Percentiles rank a stretch among this genome's conserved stretches.
These are phyloP conservation scores for Saturnia japonica DNA, from an alignment of 2,888 invertebrate species.

Conservation along the genomic window DNA sequence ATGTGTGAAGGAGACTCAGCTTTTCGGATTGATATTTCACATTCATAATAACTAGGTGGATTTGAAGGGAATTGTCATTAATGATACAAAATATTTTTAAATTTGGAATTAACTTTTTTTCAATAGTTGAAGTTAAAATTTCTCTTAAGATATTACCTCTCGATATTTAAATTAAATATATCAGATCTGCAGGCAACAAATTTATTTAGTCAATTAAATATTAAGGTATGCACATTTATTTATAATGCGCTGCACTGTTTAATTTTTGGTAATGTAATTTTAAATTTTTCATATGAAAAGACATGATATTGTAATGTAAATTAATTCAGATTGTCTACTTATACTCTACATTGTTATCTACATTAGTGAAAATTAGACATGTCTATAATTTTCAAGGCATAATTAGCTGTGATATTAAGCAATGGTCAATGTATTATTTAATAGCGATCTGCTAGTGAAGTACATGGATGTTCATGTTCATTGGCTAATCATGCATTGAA, in stretches of 20 bases:
- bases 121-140: conserved; percentile 81
- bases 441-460: conserved; percentile 78
- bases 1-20: conserved; percentile 80
- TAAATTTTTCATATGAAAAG: conserved; percentile 81
- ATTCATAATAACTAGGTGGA: conserved; percentile 76
- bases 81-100: conserved; percentile 79
- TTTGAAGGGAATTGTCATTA: conserved; percentile 81
- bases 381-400: conserved; percentile 82
- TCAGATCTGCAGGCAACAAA: conserved; percentile 83
- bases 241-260: conserved; percentile 83
- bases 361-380: conserved; percentile 82
- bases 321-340: conserved; percentile 82
- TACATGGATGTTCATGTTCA: conserved; percentile 81
- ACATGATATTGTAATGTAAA: conserved; percentile 83
- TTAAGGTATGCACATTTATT: conserved; percentile 83
- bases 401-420: conserved; percentile 83
- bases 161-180: conserved; percentile 78
- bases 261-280: conserved; percentile 81
- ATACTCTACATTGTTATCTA: conserved; percentile 82
- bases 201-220: conserved; percentile 83
- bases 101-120: conserved; percentile 81
- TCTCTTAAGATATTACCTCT: conserved; percentile 82
- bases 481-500: conserved; percentile 83
- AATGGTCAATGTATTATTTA: conserved; percentile 80
- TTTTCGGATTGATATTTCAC: conserved; percentile 79